Conservation (phyloP, 2,888 invertebrate species). For the Drosophila buzzatii region DNA sequence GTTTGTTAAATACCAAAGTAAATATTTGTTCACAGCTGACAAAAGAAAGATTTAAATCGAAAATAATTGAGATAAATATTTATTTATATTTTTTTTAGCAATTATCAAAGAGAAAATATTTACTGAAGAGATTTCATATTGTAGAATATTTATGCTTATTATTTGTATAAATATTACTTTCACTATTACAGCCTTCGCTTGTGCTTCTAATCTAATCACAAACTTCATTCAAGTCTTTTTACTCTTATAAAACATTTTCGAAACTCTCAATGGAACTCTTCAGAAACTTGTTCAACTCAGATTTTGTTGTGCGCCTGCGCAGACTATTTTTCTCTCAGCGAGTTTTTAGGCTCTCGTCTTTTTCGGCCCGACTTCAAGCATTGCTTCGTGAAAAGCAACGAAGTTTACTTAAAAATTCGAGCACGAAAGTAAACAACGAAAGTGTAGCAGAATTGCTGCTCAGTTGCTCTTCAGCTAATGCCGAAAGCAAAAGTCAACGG, state of each 20-base stretch:
- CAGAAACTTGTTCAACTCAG: conserved; percentile 4
- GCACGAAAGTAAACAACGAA: conserved; percentile 53
- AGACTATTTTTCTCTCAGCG: conserved; percentile 11
- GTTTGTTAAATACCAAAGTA: not conserved
- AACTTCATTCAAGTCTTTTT: not conserved
- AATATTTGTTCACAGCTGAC: conserved; percentile 5
- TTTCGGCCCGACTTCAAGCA: conserved; percentile 18
- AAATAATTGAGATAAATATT: not conserved
- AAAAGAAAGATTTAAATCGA: not conserved
- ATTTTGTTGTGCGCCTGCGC: conserved; percentile 38
- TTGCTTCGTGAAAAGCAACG: conserved; percentile 24
- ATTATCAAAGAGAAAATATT: not conserved
- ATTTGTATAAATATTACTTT: not conserved
- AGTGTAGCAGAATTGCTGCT: conserved; percentile 26
- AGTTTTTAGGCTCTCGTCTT: conserved; percentile 7
- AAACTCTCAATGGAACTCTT: conserved; percentile 7
- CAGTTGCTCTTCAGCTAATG: conserved; percentile 70
- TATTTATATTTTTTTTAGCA: not conserved
- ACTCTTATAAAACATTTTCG: conserved; percentile 45
- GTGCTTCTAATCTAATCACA: not conserved
- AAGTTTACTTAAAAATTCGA: conserved; percentile 38
- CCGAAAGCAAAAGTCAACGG: conserved; percentile 57
- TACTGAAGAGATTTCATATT: not conserved
- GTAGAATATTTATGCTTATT: not conserved
- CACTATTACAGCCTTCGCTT: not conserved